phyloP scores from a whole-genome alignment of 2,113 vertebrate species.

The Zosterops borbonicus region DNA sequence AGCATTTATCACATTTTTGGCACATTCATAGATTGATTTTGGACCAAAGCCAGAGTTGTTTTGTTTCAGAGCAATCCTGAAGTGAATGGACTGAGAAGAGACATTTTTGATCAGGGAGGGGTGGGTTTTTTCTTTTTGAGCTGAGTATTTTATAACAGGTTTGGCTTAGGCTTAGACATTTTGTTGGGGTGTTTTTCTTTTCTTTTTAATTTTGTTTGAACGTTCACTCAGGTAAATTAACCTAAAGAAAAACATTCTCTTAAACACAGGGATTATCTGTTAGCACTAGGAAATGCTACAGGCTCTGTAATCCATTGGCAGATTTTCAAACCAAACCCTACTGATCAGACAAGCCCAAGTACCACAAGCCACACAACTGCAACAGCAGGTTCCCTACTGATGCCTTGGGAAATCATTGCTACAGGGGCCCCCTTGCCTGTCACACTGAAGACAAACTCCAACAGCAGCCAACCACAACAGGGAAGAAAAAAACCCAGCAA shows the following conservation, averaged over 20 bases:
- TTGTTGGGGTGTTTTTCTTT: background rate
- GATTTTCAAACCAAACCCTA: background rate
- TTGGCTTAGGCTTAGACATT: background rate
- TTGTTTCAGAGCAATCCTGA: background rate
- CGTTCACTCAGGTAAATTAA: background rate
- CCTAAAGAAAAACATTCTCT: background rate
- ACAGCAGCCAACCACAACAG: background rate
- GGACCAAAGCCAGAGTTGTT: constrained; percentile 4
- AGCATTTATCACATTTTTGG: constrained; percentile 61
- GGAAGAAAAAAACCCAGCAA: background rate
- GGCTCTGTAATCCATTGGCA: background rate
- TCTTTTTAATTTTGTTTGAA: background rate
- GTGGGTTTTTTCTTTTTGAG: background rate
- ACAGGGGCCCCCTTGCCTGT: background rate
- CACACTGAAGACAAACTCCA: background rate
- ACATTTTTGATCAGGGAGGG: background rate
- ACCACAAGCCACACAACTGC: fast-evolving
- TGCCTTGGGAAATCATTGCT: background rate
- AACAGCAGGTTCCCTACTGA: background rate
- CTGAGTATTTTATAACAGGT: background rate
- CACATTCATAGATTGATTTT: background rate
- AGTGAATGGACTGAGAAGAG: background rate
- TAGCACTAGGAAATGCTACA: background rate
- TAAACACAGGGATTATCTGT: background rate
- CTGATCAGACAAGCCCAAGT: background rate